phyloP scores from a whole-genome alignment of 1,140 invertebrate genomes.

The Melanaphis sacchari region DNA sequence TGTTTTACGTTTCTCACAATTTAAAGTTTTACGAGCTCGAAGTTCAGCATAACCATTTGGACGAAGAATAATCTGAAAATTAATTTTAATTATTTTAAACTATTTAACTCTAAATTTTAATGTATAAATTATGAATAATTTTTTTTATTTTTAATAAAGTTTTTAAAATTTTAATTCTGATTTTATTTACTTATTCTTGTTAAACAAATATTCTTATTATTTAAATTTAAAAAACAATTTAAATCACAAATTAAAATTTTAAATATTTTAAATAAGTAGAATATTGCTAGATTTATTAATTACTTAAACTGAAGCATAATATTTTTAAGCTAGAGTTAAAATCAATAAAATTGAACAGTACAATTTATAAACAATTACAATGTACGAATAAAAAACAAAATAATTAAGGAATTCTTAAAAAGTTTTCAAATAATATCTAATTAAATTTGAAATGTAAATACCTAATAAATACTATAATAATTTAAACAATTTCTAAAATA shows the following conservation, averaged over 20 bases:
- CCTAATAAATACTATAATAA: not conserved
- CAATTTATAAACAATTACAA: not conserved
- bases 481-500: not conserved
- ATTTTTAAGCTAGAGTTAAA: not conserved
- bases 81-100: not conserved
- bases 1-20: conserved; percentile 91
- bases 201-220: not conserved
- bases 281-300: not conserved
- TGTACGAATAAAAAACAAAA: not conserved
- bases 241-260: not conserved
- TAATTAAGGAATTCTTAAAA: not conserved
- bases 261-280: not conserved
- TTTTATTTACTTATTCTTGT: not conserved
- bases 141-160: not conserved
- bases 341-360: not conserved
- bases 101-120: not conserved
- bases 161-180: not conserved
- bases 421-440: not conserved
- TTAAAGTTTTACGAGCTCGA: conserved; percentile 79
- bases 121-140: not conserved
- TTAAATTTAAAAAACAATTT: not conserved
- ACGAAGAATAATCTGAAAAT: conserved; percentile 67
- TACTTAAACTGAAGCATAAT: not conserved
- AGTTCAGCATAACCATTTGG: conserved; percentile 71
- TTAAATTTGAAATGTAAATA: not conserved